phyloP scores from a whole-genome alignment of 2,113 vertebrate genomes.

The Apteryx owenii region DNA sequence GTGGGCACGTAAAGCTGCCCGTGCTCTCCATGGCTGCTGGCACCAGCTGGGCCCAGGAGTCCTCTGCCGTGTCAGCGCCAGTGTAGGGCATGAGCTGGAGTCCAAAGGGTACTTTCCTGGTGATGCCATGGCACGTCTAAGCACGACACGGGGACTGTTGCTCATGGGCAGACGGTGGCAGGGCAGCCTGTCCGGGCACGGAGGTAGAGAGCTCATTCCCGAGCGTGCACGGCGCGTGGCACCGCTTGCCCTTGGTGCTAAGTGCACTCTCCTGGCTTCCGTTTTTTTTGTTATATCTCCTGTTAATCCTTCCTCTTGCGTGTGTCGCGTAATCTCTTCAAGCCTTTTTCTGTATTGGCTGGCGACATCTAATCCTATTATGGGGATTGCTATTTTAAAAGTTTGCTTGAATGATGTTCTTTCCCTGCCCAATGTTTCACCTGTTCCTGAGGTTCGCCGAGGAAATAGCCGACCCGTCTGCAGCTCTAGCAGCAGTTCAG shows the following conservation, averaged over 20 bases:
- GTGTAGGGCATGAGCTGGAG: accelerated
- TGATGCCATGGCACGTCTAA: accelerated
- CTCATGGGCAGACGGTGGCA: background rate
- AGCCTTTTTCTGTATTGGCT: background rate
- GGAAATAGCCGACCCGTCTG: accelerated
- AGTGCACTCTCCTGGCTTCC: background rate
- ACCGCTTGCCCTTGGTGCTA: background rate
- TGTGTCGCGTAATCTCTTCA: background rate
- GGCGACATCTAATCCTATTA: slow-evolving; percentile 2
- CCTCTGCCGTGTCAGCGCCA: background rate
- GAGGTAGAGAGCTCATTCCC: background rate
- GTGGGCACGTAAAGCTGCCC: background rate
- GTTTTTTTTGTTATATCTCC: background rate
- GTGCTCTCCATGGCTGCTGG: accelerated
- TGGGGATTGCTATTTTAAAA: background rate
- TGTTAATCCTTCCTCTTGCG: background rate
- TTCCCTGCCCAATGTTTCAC: background rate
- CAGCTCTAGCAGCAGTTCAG: accelerated
- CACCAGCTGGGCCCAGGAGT: background rate
- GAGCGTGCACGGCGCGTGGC: background rate
- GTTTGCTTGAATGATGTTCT: background rate
- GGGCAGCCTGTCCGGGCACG: background rate
- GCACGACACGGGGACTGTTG: accelerated
- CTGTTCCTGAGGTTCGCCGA: background rate
- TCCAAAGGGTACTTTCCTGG: background rate